Conservation (phyloP, 1,140 invertebrate species). For the Drosophila equinoxialis region DNA sequence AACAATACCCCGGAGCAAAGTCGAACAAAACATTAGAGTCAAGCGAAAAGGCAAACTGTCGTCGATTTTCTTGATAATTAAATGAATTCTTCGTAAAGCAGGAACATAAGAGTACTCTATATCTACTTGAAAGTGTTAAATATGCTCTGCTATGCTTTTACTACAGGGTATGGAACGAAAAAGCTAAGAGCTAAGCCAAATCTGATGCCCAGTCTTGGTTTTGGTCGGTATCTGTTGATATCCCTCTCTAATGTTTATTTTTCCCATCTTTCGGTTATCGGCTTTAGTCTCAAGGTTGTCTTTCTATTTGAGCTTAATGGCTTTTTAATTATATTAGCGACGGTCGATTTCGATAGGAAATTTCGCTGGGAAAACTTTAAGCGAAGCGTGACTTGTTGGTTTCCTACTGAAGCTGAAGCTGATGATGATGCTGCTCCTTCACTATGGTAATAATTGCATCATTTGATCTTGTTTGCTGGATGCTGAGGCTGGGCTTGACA, state of each 20-base stretch:
- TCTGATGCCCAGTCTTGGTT: conserved; percentile 10
- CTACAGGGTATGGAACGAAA: neutral
- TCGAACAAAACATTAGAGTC: neutral
- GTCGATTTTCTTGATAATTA: neutral
- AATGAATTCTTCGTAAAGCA: neutral
- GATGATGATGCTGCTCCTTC: neutral
- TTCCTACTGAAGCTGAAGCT: neutral
- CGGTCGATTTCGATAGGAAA: conserved; percentile 60
- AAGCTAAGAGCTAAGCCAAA: conserved; percentile 13
- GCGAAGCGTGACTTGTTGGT: conserved; percentile 20
- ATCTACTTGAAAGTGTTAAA: too few species aligned
- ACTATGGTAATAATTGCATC: conserved; percentile 69
- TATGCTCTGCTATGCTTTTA: neutral
- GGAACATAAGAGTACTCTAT: too few species aligned
- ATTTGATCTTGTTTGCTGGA: conserved; percentile 70
- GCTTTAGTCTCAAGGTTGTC: conserved; percentile 61
- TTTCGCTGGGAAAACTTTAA: conserved; percentile 29
- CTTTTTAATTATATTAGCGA: conserved; percentile 80
- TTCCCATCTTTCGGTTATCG: neutral
- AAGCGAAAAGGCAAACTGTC: neutral
- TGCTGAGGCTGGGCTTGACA: conserved; percentile 42
- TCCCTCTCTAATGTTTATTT: neutral
- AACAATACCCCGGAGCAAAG: neutral
- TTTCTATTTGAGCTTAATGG: conserved; percentile 65
- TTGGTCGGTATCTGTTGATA: neutral